A percentile compares a stretch with the other conserved stretches of the same genome.
These are phyloP conservation scores for Acipenser oxyrinchus DNA, from an alignment of 2,797 vertebrate genomes.

Conservation along the genomic window DNA sequence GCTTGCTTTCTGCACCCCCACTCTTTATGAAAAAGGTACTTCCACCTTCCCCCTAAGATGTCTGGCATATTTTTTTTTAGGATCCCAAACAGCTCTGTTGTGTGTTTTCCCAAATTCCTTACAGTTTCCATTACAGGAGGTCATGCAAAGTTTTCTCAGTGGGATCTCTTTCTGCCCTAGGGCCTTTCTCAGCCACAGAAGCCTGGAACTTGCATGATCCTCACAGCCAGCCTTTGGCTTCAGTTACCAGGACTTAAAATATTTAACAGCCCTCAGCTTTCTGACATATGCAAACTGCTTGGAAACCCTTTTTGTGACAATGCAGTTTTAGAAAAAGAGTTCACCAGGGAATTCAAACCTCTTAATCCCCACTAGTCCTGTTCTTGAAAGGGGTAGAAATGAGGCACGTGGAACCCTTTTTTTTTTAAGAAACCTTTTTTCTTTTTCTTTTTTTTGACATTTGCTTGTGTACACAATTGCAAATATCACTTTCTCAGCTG, in stretches of 20 bases:
- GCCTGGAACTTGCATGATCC: slow-evolving; percentile 30
- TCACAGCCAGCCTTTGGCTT: slow-evolving; percentile 31
- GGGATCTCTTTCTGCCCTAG: slow-evolving; percentile 29
- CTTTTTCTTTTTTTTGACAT: too few species aligned
- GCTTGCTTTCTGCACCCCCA: too few species aligned
- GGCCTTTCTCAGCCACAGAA: slow-evolving; percentile 33
- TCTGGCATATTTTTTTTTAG: slow-evolving; percentile 31
- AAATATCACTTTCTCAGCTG: not conserved
- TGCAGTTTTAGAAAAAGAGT: slow-evolving; percentile 25
- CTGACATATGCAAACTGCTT: slow-evolving; percentile 32
- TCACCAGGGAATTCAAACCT: slow-evolving; percentile 40
- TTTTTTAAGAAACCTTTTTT: too few species aligned
- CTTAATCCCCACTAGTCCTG: slow-evolving; percentile 36
- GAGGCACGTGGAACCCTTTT: slow-evolving; percentile 16
- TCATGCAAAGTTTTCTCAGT: slow-evolving; percentile 51
- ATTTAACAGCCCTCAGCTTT: slow-evolving; percentile 35
- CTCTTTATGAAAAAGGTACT: slow-evolving; percentile 18
- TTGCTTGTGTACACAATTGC: not conserved
- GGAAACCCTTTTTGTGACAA: slow-evolving; percentile 14
- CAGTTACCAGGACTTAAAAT: slow-evolving; percentile 23
- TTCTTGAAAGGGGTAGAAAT: slow-evolving; percentile 36
- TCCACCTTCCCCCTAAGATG: slow-evolving; percentile 19
- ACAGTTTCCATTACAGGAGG: slow-evolving; percentile 50
- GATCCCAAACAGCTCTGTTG: slow-evolving; percentile 34
- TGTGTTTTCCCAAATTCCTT: slow-evolving; percentile 35